Conservation (phyloP, 2,888 invertebrate species). For the Protonemura montana region DNA sequence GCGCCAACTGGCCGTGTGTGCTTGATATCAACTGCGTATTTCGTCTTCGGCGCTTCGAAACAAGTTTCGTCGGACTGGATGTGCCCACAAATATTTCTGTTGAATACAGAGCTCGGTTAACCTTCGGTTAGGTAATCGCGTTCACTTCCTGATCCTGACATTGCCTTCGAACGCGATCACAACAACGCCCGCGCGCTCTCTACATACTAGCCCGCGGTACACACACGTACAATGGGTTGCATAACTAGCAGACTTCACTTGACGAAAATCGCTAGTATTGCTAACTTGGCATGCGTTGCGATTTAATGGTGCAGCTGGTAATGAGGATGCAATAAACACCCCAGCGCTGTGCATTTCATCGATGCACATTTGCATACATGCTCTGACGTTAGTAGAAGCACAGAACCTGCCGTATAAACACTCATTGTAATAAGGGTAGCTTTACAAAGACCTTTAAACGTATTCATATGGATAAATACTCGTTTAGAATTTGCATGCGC, state of each 20-base stretch:
- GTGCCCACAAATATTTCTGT: background rate
- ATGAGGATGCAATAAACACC: background rate
- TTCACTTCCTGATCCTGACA: background rate
- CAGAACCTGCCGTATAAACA: background rate
- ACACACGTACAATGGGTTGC: background rate
- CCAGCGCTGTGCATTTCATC: constrained; percentile 2
- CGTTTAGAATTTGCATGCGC: no score
- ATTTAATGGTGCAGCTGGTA: background rate
- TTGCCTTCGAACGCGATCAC: background rate
- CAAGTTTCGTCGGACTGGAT: background rate
- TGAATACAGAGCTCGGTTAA: background rate
- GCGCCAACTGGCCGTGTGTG: background rate
- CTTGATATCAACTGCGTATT: background rate
- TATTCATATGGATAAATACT: no score
- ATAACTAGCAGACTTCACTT: background rate
- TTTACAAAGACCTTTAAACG: background rate
- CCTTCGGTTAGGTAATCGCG: background rate
- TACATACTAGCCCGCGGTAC: background rate
- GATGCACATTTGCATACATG: background rate
- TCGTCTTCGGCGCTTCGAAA: background rate
- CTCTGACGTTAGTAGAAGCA: background rate
- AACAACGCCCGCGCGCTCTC: background rate
- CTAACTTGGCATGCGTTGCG: background rate
- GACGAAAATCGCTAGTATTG: background rate
- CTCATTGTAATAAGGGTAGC: no score